phyloP scores from a whole-genome alignment of 1,140 invertebrate species.

The Aradophagus sp. region DNA sequence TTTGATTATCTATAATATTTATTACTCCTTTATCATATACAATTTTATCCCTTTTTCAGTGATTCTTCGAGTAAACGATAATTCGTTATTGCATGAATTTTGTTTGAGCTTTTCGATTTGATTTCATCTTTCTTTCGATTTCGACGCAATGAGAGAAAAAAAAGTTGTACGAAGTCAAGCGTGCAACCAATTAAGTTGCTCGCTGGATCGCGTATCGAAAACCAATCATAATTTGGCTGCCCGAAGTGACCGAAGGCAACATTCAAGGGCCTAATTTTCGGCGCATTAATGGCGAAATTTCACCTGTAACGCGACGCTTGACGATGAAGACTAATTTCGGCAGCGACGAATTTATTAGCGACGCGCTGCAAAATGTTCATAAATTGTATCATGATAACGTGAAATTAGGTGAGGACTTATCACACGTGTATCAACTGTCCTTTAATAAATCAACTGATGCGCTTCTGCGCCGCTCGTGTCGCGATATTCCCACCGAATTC shows the following conservation, averaged over 20 bases:
- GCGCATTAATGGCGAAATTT: conserved; percentile 7
- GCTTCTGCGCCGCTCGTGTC: neutral
- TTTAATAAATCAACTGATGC: conserved; percentile 12
- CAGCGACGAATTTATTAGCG: conserved; percentile 28
- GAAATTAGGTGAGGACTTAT: conserved; percentile 20
- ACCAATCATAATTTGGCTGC: too few species aligned
- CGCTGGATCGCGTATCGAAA: too few species aligned
- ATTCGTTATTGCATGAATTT: too few species aligned
- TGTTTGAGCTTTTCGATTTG: too few species aligned
- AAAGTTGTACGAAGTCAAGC: too few species aligned
- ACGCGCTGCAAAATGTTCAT: conserved; percentile 33
- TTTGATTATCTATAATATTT: too few species aligned
- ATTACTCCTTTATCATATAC: too few species aligned
- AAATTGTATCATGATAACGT: conserved; percentile 38
- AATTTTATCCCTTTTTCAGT: too few species aligned
- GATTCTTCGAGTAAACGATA: too few species aligned
- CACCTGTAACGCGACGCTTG: conserved; percentile 2
- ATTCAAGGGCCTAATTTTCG: conserved; percentile 9
- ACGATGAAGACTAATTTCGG: conserved; percentile 33
- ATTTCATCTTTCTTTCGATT: too few species aligned
- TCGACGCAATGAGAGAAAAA: too few species aligned
- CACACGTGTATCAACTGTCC: conserved; percentile 7
- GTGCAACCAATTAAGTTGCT: too few species aligned
- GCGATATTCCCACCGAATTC: neutral
- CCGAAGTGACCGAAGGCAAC: conserved; percentile 3